Percentiles rank a stretch among this genome's conserved stretches.
Conservation (phyloP, 1,140 invertebrate genomes). For the Galendromus occidentalis region DNA sequence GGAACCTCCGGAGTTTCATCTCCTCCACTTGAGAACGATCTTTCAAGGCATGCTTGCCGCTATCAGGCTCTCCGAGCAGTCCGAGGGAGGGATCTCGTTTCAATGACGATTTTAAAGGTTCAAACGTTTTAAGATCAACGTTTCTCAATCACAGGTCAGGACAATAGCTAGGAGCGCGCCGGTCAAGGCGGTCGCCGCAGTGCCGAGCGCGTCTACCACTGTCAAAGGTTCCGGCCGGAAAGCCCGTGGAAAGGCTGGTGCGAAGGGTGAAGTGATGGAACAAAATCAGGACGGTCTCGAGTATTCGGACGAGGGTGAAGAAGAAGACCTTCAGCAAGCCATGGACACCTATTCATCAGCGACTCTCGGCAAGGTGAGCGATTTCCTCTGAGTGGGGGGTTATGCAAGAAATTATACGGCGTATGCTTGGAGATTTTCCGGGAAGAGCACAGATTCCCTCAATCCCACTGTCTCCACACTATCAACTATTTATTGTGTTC, state of each 20-base stretch:
- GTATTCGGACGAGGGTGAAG: conserved; percentile 24
- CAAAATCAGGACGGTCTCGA: conserved; percentile 91
- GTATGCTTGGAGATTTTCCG: too few relatives aligned
- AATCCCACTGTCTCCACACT: too few relatives aligned
- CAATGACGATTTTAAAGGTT: too few relatives aligned
- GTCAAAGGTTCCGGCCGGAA: conserved; percentile 81
- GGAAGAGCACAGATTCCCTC: too few relatives aligned
- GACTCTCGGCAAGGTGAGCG: conserved; percentile 10
- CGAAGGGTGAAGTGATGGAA: conserved; percentile 78
- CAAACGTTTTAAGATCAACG: too few relatives aligned
- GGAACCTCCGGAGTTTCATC: conserved; percentile 25
- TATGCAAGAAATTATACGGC: too few relatives aligned
- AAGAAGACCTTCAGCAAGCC: conserved; percentile 2
- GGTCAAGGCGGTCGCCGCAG: conserved; percentile 30
- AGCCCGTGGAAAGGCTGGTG: conserved; percentile 40
- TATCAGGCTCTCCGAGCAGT: too few relatives aligned
- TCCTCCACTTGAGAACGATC: too few relatives aligned
- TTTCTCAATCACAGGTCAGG: too few relatives aligned
- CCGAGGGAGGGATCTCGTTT: too few relatives aligned
- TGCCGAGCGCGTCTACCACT: conserved; percentile 30
- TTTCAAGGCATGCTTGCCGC: too few relatives aligned
- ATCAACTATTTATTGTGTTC: conserved; percentile 60
- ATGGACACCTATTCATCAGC: conserved; percentile 5
- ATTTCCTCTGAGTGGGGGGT: not conserved
- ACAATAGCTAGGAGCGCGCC: conserved; percentile 22